Evolutionary conservation across 2,888 invertebrate species (phyloP).

Genomic region (Imbricaverruca yamaguchii): DNA sequence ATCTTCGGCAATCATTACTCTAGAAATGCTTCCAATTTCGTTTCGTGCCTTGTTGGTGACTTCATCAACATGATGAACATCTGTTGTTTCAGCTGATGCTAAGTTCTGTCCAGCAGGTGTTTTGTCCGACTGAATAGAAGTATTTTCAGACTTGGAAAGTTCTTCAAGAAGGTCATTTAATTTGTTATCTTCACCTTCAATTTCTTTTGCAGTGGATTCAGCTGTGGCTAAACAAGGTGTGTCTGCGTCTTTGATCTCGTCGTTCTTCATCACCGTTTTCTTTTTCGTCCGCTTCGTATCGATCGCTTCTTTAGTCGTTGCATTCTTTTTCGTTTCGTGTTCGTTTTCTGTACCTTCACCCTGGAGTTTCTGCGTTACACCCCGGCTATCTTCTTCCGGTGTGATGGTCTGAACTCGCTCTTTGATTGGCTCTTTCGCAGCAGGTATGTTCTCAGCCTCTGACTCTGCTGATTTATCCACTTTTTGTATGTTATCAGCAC

Average conservation of each 20-base stretch:
- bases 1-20: constrained; percentile 16
- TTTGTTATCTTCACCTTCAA: background rate
- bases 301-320: background rate
- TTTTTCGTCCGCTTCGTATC: background rate
- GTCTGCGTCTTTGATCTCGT: background rate
- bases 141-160: background rate
- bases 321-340: background rate
- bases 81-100: too few relatives aligned
- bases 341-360: background rate
- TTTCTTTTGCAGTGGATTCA: background rate
- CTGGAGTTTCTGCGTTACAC: background rate
- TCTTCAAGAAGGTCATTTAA: background rate
- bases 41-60: too few relatives aligned
- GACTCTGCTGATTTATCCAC: too few relatives aligned
- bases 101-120: too few relatives aligned
- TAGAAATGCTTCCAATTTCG: constrained; percentile 26
- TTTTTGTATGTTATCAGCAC: too few relatives aligned
- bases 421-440: too few relatives aligned
- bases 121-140: background rate
- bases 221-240: too few relatives aligned
- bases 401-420: too few relatives aligned
- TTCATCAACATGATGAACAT: too few relatives aligned
- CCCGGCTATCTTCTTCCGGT: too few relatives aligned
- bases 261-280: background rate
- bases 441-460: too few relatives aligned